Conservation (phyloP, 1,140 invertebrate species). For the Caenorhabditis brenneri region DNA sequence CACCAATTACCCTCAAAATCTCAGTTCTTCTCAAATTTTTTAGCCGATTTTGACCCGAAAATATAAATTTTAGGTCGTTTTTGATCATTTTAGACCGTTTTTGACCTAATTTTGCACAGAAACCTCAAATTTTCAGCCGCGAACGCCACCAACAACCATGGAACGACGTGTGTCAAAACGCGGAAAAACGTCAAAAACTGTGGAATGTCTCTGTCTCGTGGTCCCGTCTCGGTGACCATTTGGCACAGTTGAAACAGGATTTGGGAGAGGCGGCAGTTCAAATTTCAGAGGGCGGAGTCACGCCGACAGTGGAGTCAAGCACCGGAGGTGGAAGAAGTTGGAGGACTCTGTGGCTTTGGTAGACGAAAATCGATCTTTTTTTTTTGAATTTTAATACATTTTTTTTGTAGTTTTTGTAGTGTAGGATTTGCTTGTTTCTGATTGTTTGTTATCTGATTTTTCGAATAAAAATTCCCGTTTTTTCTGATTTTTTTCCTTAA, state of each 20-base stretch:
- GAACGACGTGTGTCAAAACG: conserved; percentile 58
- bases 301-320: not conserved
- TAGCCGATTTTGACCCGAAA: too few relatives aligned
- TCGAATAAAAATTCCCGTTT: not conserved
- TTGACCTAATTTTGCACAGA: not conserved
- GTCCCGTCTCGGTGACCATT: conserved; percentile 55
- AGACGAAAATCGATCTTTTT: conserved; percentile 71
- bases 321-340: conserved; percentile 24
- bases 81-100: too few relatives aligned
- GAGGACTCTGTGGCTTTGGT: conserved; percentile 55
- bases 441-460: not conserved
- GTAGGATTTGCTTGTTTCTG: not conserved
- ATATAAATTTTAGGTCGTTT: conserved; percentile 50
- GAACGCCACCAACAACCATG: conserved; percentile 57
- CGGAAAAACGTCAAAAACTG: conserved; percentile 54
- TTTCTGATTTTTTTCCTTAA: not conserved
- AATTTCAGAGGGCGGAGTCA: not conserved
- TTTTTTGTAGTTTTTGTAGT: not conserved
- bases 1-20: too few relatives aligned
- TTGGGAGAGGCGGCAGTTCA: conserved; percentile 46
- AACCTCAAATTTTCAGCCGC: conserved; percentile 50
- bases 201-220: conserved; percentile 64
- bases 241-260: conserved; percentile 48
- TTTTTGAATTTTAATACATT: not conserved
- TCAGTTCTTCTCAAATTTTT: too few relatives aligned